Base-by-base conservation (phyloP, 2,888 invertebrate species). In the Furcula furcula region DNA sequence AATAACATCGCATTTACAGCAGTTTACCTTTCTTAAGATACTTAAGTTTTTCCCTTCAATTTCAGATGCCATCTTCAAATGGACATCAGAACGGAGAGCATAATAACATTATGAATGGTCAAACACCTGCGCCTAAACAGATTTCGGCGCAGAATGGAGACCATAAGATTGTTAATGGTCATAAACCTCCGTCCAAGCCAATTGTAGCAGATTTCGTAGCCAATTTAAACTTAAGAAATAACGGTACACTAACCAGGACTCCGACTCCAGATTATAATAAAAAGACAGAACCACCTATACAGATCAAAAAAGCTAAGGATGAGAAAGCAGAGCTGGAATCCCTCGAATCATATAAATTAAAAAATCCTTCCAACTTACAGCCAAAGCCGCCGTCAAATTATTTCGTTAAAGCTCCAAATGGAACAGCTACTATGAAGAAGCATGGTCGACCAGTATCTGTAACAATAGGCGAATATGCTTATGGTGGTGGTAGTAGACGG, bases 281-380 rank as follows among this genome's bases (percentile, higher is more conserved):
- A 33, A 78, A 79, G 60, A 46, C 54, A 10, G 69, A 72, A 26
- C 25, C 44, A 31, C 34, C 58, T 10, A 40, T 61, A 30, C 50
- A 60, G 28, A 63, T 75, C 11, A 81, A 74, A 48, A 76, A 57
- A 37, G 46, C 61, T 7, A 84, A 78, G 54, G 77, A 83, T 29
- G 93, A 93, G 41, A 89, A 91, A 19, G 94, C 93, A 7, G 94
- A 94, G 75, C 90, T 94, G 88, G 93, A 94, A 61, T 94, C 94
- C 12, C 79, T 94, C 53, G 94, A 94, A 71, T 94, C 94, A 3
- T 94, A 92, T 75, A 92, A 92, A 63, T 70, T 94, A 50, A 93
- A 92, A 48, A 92, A 93, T 64, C 92, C 93, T 13, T 81, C 90
- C 3, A 90, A 89, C 37, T 79, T 90, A 13, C 87, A 84, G 36